Evolutionary conservation across 2,888 invertebrate species (phyloP), one percentile per base, ranked within the genome.

Genomic region (Drosophila algonquin): DNA sequence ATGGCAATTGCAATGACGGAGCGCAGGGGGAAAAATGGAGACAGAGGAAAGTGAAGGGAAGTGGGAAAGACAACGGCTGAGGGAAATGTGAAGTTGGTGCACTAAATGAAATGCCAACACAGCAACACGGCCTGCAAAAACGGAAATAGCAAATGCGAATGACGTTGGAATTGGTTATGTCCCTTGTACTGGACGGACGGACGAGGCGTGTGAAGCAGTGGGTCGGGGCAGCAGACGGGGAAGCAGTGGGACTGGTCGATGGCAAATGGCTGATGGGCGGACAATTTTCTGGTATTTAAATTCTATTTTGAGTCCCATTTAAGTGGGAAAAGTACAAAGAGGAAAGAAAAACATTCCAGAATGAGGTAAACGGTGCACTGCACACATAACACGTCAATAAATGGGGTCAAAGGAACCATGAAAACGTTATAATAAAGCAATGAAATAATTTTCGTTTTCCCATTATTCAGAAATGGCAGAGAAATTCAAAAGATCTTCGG

Each of bases 31-130:
- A 44, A 52, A 12, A 16, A 53, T 21, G 16, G 18, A 18, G 58
- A 8, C 21, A 21, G 21, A 21, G 48, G n/a, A 12, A 21, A 24
- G 30, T 18, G 10, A 21, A 16, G 35, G 35, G 12, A 12, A 30
- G 35, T 30, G 44, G 18, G 52, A 69, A 69, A 68, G 68, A 67
- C 74, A 73, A 72, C 64, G 73, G 35, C 73, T 63, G 63, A 70
- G 73, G 70, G 79, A 87, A 82, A 82, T 85, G 87, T 87, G 77
- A 82, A 87, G 87, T 81, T 82, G 87, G 87, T 77, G 82, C 82
- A 80, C 86, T 82, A 83, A 83, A 88, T 88, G 86, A 83, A 83
- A 83, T 83, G 83, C 83, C 83, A 83, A 82, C 83, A 82, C 82
- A 87, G 85, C 84, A 74, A 80, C 81, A 86, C 77, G 86, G 77